Base-by-base conservation (phyloP, 2,888 invertebrate genomes). In the Hydropsyche betteni region DNA sequence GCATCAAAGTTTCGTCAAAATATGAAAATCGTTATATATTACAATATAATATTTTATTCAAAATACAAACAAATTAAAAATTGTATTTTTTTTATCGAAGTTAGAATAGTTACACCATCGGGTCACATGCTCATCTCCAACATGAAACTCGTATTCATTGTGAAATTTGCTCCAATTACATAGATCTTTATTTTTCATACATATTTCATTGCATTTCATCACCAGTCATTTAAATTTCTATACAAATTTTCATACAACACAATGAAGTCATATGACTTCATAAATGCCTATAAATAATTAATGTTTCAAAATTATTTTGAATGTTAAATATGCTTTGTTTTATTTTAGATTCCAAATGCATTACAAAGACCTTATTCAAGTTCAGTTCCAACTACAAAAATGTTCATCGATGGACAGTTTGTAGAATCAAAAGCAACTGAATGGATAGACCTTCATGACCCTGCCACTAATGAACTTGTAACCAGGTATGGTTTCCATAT, bases 391-490 rank as follows among this genome's bases (percentile, higher is more conserved):
- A 92, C 93, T 5, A 96, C 97, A 33, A 98, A 99, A 86, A 90
- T 98, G 77, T 99, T 95, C 86, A 96, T 99, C 81, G 93, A 99
- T 89, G 98, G 98, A 75, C 92, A 98, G 85, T 94, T 95, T 85
- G 88, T 92, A 33, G 98, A 99, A 79, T 99, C 99, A 0, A 94
- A 97, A 84, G 91, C 98, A 0, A 92, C 86, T 33, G 93, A 98
- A 81, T 99, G 96, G 94, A 94, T 98, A 81, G 98, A 99, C 82
- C 90, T 99, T 8, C 94, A 95, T 80, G 94, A 99, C 86, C 99
- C 99, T 64, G 97, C 97, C 4, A 97, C 96, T 68, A 96, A 97
- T 87, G 91, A 95, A 86, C 84, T 94, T 44, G 88, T 94, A 75
- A 90, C 91, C 76, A 90, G 86, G 90, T 89, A 84, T 70, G n/a